Conservation (phyloP, 2,888 invertebrate genomes). For the Phyllotreta cruciferae region DNA sequence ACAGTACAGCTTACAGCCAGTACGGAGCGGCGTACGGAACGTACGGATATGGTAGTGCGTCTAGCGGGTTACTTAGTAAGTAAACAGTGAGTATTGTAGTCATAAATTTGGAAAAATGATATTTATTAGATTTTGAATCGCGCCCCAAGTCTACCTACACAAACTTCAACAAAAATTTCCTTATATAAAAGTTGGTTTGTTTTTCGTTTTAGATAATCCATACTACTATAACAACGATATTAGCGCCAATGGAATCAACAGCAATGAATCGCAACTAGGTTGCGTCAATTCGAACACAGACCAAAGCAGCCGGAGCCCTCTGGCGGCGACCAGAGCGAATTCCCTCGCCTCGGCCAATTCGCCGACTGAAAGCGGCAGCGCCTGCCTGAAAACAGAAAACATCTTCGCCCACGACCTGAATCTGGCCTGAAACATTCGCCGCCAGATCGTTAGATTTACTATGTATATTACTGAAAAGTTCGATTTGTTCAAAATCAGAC, state of each 20-base stretch:
- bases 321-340: slow-evolving; percentile 75
- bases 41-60: slow-evolving; percentile 70
- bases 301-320: slow-evolving; percentile 69
- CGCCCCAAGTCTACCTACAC: background rate
- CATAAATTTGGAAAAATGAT: slow-evolving; percentile 37
- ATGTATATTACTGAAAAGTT: slow-evolving; percentile 13
- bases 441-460: slow-evolving; percentile 31
- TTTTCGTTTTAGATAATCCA: slow-evolving; percentile 65
- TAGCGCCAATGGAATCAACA: slow-evolving; percentile 44
- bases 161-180: too few relatives aligned
- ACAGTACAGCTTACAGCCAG: slow-evolving; percentile 77
- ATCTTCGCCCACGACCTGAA: slow-evolving; percentile 57
- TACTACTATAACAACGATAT: slow-evolving; percentile 68
- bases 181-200: too few relatives aligned
- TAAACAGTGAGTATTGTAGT: slow-evolving; percentile 69
- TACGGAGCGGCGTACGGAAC: slow-evolving; percentile 76
- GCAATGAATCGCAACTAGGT: slow-evolving; percentile 43
- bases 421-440: slow-evolving; percentile 43
- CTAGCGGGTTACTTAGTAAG: slow-evolving; percentile 75
- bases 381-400: slow-evolving; percentile 70
- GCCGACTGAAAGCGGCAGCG: slow-evolving; percentile 71
- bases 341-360: slow-evolving; percentile 75
- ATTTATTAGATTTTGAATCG: background rate
- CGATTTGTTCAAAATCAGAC: slow-evolving; percentile 14
- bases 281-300: slow-evolving; percentile 50